phyloP scores from a whole-genome alignment of 2,113 vertebrate species.

The Dipodomys spectabilis region DNA sequence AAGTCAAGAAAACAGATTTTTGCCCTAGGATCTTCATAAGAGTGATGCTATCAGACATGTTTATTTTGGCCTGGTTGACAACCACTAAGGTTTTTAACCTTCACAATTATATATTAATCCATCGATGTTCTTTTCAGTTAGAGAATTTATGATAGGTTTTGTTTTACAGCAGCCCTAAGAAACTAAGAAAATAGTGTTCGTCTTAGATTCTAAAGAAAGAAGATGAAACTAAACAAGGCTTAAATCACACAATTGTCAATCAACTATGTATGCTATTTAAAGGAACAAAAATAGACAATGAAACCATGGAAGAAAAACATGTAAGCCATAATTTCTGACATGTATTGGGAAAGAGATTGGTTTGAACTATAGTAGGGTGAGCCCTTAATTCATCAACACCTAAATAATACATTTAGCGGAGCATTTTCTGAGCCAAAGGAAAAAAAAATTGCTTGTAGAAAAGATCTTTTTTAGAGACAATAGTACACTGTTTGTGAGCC shows the following conservation, averaged over 20 bases:
- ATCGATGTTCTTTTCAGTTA: background rate
- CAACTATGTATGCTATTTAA: background rate
- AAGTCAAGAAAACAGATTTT: slow-evolving; percentile 7
- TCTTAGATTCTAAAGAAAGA: background rate
- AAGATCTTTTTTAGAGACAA: slow-evolving; percentile 10
- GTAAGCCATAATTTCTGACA: slow-evolving; percentile 13
- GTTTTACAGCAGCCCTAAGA: background rate
- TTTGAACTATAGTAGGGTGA: background rate
- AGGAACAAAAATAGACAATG: slow-evolving; percentile 27
- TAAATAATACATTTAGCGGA: slow-evolving; percentile 33
- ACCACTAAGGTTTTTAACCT: background rate
- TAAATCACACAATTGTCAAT: background rate
- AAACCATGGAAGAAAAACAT: slow-evolving; percentile 6
- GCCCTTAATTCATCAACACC: background rate
- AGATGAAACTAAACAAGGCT: background rate
- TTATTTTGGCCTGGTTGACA: background rate
- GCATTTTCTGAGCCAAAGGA: background rate
- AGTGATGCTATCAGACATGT: background rate
- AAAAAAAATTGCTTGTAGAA: background rate
- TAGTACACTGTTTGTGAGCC: background rate
- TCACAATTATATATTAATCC: background rate
- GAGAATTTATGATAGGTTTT: background rate
- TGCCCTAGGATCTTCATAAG: slow-evolving; percentile 11
- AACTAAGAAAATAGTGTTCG: background rate
- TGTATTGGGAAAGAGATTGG: background rate